A percentile compares a stretch with the other conserved stretches of the same genome.
These are phyloP conservation scores for Ephialtes manifestator DNA, from an alignment of 2,888 invertebrate genomes.

Conservation along the genomic window DNA sequence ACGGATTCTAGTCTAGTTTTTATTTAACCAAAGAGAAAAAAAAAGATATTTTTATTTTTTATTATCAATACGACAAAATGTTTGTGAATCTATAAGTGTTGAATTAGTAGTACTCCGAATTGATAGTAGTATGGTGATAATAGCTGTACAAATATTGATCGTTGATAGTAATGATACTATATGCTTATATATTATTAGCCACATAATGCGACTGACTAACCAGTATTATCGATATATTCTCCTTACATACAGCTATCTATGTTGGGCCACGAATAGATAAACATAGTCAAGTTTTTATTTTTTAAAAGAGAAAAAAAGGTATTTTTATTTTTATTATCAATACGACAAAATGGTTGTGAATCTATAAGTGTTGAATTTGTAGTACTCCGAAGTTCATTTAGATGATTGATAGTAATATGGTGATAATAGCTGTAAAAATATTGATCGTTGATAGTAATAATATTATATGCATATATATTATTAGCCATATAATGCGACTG, in stretches of 20 bases:
- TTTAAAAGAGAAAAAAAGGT: neutral
- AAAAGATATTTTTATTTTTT: neutral
- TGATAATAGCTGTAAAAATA: neutral
- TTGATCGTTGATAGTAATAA: neutral
- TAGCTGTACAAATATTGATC: neutral
- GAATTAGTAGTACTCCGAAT: slow-evolving; percentile 3
- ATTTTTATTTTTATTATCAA: neutral
- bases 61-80: neutral
- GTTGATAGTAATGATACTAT: neutral
- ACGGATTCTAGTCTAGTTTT: neutral
- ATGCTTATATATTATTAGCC: too few species aligned
- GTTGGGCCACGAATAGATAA: neutral
- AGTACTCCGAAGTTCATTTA: slow-evolving; percentile 9
- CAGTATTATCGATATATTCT: too few species aligned
- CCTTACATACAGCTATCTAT: too few species aligned
- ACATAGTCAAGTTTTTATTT: neutral
- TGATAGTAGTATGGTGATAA: neutral
- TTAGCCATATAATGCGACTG: neutral
- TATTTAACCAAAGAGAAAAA: neutral
- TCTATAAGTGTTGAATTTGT: neutral
- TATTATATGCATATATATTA: neutral
- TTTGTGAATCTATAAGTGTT: neutral
- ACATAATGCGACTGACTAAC: neutral
- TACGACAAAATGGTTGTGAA: neutral
- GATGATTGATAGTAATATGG: neutral